A percentile compares a stretch with the other conserved stretches of the same genome.
These are phyloP conservation scores for Tromatobia lineatoria DNA, from an alignment of 2,888 invertebrate species.

Conservation along the genomic window DNA sequence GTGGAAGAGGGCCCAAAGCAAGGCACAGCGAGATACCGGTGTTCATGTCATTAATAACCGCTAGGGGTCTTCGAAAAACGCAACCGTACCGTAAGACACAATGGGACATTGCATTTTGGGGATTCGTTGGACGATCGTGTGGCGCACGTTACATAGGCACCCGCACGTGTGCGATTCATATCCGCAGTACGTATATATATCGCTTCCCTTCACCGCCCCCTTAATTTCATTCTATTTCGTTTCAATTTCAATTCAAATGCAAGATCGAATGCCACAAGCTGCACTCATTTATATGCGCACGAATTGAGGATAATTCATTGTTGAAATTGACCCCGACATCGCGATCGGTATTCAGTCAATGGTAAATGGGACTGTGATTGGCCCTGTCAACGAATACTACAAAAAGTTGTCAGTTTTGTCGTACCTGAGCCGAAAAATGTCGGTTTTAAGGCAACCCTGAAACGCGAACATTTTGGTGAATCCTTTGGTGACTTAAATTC, in stretches of 20 bases:
- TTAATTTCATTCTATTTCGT: conserved; percentile 69
- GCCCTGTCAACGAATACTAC: neutral
- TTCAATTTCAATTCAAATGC: conserved; percentile 71
- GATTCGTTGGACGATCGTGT: conserved; percentile 50
- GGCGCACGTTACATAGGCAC: conserved; percentile 50
- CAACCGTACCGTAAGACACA: conserved; percentile 38
- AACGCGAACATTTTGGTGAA: too few species aligned
- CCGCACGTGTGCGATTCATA: conserved; percentile 50
- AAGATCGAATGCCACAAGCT: conserved; percentile 31
- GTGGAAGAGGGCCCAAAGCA: conserved; percentile 29
- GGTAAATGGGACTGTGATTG: neutral
- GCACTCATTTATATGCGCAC: neutral
- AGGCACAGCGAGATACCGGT: conserved; percentile 47
- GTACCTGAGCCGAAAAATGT: neutral
- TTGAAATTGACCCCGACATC: neutral
- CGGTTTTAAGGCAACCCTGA: neutral
- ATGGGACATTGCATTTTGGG: conserved; percentile 42
- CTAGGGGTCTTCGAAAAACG: conserved; percentile 40
- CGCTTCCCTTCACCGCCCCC: conserved; percentile 5
- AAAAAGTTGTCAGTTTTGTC: neutral
- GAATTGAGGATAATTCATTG: conserved; percentile 1
- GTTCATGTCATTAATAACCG: conserved; percentile 58
- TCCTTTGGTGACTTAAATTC: too few species aligned
- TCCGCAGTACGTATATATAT: conserved; percentile 22
- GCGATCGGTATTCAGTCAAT: neutral